These are phyloP conservation scores for Sinodicranocentrus sp. DNA, from an alignment of 2,888 invertebrate genomes.

Conservation along the genomic window DNA sequence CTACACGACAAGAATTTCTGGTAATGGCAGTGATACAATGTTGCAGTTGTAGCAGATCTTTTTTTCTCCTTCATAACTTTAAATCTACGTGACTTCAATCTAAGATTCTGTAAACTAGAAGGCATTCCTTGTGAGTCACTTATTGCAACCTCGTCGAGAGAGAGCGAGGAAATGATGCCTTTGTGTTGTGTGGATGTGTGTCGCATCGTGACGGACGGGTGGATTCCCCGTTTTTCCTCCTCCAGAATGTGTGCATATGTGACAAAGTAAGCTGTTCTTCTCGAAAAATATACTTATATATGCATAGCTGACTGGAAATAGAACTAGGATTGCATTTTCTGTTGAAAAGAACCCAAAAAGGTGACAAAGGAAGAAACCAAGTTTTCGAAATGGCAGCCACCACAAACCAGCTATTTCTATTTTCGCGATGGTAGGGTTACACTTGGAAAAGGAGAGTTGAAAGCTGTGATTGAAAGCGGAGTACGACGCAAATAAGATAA, in stretches of 20 bases:
- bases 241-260: neutral
- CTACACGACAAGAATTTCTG: constrained; percentile 5
- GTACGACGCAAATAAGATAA: no score
- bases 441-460: no score
- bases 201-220: constrained; percentile 50
- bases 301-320: constrained; percentile 12
- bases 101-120: constrained; percentile 48
- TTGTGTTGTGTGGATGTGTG: constrained; percentile 47
- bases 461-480: no score
- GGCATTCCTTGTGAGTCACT: constrained; percentile 28
- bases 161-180: constrained; percentile 58
- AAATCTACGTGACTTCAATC: constrained; percentile 69
- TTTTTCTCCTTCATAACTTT: constrained; percentile 66
- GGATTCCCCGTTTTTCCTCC: neutral
- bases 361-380: constrained; percentile 30
- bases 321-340: constrained; percentile 34
- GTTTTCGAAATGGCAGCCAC: no score
- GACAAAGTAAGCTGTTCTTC: constrained; percentile 40
- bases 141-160: constrained; percentile 43
- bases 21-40: constrained; percentile 49
- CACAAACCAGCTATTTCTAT: no score
- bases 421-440: no score
- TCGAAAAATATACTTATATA: no score
- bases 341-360: constrained; percentile 41
- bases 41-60: constrained; percentile 60